These are phyloP conservation scores for Cantharis lateralis DNA, from an alignment of 2,888 invertebrate species.

Conservation along the genomic window DNA sequence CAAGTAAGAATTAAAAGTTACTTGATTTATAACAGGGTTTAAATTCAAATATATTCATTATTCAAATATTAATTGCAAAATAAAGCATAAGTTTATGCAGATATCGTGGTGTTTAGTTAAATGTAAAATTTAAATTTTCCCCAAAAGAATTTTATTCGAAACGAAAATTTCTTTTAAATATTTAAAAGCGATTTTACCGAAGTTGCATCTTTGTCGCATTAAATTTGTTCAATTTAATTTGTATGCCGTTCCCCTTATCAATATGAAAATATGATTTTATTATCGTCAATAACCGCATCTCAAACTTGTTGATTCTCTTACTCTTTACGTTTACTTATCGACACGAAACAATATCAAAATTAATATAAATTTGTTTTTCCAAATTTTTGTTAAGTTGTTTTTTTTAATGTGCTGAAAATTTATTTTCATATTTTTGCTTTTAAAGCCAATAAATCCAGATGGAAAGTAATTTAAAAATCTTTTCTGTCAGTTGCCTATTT, in stretches of 20 bases:
- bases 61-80: not conserved
- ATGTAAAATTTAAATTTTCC: not conserved
- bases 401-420: not conserved
- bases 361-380: no score
- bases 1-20: not conserved
- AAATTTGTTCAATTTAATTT: not conserved
- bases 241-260: no score
- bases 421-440: not conserved
- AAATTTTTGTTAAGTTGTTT: not conserved
- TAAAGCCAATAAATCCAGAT: not conserved
- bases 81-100: not conserved
- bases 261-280: not conserved
- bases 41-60: not conserved
- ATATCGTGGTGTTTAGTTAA: not conserved
- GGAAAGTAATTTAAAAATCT: not conserved
- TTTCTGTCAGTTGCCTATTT: not conserved
- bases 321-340: not conserved
- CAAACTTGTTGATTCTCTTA: not conserved
- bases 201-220: not conserved
- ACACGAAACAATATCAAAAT: no score
- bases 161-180: not conserved
- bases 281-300: not conserved
- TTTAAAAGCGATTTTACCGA: not conserved
- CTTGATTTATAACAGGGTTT: not conserved
- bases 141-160: not conserved